A percentile compares a stretch with the other conserved stretches of the same genome.
These are phyloP conservation scores for Erpetoichthys calabaricus DNA, from an alignment of 2,797 vertebrate genomes.

Conservation along the genomic window DNA sequence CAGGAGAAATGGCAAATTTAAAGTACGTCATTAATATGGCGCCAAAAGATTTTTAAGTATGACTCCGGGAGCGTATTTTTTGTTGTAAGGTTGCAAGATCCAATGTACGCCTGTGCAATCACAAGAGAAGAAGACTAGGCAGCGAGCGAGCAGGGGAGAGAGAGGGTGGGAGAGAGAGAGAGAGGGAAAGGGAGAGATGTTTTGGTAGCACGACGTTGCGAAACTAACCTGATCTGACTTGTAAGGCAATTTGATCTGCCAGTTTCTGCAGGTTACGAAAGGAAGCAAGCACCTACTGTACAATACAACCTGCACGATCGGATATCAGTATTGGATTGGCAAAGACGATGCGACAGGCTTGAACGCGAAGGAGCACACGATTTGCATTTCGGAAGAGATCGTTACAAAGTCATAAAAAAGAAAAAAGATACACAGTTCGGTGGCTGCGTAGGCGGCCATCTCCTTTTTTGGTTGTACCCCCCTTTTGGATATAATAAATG, in stretches of 20 bases:
- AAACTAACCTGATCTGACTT: conserved; percentile 58
- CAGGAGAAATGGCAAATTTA: conserved; percentile 74
- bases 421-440: conserved; percentile 8
- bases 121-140: conserved; percentile 19
- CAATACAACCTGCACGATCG: conserved; percentile 1
- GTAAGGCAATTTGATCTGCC: conserved; percentile 33
- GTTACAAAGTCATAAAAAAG: conserved; percentile 15
- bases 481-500: conserved; percentile 10
- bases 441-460: conserved; percentile 16
- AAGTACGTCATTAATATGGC: conserved; percentile 99
- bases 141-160: conserved; percentile 25
- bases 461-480: conserved; percentile 13
- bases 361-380: conserved; percentile 7
- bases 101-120: conserved; percentile 30
- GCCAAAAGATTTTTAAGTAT: conserved; percentile 87
- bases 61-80: conserved; percentile 50
- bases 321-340: conserved; percentile 3
- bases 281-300: conserved; percentile 18
- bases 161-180: conserved; percentile 1
- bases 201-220: conserved; percentile 41
- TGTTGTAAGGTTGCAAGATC: conserved; percentile 30
- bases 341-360: neutral
- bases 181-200: conserved; percentile 25
- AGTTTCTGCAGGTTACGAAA: conserved; percentile 16
- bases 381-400: conserved; percentile 13